Evolutionary conservation across 1,140 invertebrate species (phyloP).

Genomic region (Zaprionus capensis): DNA sequence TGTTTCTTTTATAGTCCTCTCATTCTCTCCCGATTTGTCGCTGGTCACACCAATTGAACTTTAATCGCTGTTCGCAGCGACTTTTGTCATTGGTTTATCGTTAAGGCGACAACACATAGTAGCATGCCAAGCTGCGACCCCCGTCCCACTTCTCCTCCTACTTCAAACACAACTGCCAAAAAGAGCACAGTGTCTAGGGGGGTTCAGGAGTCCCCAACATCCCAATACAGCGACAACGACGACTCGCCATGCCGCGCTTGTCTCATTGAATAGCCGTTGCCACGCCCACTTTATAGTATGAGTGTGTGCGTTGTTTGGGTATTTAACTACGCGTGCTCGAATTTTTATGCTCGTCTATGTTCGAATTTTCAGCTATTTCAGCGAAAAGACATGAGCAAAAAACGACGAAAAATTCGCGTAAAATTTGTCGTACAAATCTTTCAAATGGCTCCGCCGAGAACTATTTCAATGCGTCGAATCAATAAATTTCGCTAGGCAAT

Average conservation of each 20-base stretch:
- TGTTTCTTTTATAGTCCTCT: neutral
- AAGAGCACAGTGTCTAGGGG: constrained; percentile 35
- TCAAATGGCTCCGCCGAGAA: constrained; percentile 80
- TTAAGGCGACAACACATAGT: constrained; percentile 68
- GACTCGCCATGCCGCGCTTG: constrained; percentile 46
- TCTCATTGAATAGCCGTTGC: constrained; percentile 71
- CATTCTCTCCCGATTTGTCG: constrained; percentile 11
- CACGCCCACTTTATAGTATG: constrained; percentile 53
- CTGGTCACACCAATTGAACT: constrained; percentile 73
- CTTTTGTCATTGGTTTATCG: constrained; percentile 80
- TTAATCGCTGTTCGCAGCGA: constrained; percentile 71
- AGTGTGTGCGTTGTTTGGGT: constrained; percentile 47
- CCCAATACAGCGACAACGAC: neutral
- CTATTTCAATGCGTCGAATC: constrained; percentile 83
- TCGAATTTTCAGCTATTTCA: constrained; percentile 79
- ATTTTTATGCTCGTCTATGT: constrained; percentile 72
- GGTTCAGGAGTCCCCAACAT: constrained; percentile 31
- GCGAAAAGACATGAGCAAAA: constrained; percentile 57
- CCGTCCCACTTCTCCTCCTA: neutral
- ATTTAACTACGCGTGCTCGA: constrained; percentile 69
- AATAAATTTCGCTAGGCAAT: constrained; percentile 74
- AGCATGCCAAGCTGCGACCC: constrained; percentile 7
- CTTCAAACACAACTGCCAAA: constrained; percentile 50
- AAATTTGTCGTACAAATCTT: constrained; percentile 83
- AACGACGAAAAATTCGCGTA: constrained; percentile 31